phyloP scores from a whole-genome alignment of 2,113 vertebrate genomes.

The Pitta sordida region DNA sequence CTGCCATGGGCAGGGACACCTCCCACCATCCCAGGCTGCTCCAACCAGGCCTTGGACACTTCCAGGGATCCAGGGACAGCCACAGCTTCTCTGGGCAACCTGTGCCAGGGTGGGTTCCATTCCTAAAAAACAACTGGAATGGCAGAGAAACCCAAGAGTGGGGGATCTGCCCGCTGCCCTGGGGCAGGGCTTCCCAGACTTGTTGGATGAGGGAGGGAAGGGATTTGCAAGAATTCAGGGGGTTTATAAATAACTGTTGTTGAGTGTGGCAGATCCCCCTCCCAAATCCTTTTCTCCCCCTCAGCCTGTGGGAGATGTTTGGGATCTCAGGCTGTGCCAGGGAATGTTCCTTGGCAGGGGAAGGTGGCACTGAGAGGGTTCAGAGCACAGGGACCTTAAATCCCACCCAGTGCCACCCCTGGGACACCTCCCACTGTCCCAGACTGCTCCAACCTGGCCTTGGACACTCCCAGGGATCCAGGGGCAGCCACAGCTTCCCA shows the following conservation, averaged over 20 bases:
- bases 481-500: too few relatives aligned
- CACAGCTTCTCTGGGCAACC: neutral
- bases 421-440: too few relatives aligned
- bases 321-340: neutral
- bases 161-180: neutral
- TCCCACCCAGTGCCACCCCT: too few relatives aligned
- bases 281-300: neutral
- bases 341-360: too few relatives aligned
- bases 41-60: neutral
- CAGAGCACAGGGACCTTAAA: too few relatives aligned
- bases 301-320: neutral
- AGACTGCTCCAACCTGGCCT: too few relatives aligned
- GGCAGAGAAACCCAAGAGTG: fast-evolving
- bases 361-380: too few relatives aligned
- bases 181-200: neutral
- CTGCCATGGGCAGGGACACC: neutral
- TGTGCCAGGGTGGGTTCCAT: too few relatives aligned
- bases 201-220: neutral
- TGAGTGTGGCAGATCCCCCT: neutral
- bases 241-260: too few relatives aligned
- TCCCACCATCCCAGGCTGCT: neutral
- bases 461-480: too few relatives aligned
- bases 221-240: neutral
- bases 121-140: neutral
- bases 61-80: neutral